These are phyloP conservation scores for Chlamydotis undulata DNA, from an alignment of 2,113 vertebrate genomes.

Conservation along the genomic window DNA sequence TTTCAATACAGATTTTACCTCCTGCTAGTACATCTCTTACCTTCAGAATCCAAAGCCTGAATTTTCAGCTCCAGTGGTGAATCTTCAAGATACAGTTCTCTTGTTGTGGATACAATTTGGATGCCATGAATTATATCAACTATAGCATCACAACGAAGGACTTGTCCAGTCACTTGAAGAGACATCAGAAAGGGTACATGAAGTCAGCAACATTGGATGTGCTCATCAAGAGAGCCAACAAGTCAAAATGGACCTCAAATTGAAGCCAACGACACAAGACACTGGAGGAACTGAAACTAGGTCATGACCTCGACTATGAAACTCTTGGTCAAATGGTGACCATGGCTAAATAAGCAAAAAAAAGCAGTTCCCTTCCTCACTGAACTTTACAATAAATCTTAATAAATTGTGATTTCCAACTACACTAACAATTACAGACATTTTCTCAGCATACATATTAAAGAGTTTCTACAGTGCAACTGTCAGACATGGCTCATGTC, in stretches of 20 bases:
- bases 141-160: constrained; percentile 93
- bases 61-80: constrained; percentile 91
- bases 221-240: neutral
- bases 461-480: neutral
- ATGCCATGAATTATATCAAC: constrained; percentile 91
- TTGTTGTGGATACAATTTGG: constrained; percentile 92
- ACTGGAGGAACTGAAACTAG: neutral
- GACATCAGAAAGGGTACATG: neutral
- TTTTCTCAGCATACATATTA: neutral
- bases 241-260: neutral
- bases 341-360: neutral
- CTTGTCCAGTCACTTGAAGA: constrained; percentile 87
- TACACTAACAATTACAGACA: neutral
- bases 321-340: neutral
- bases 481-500: neutral
- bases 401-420: neutral
- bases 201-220: neutral
- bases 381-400: neutral
- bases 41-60: constrained; percentile 93
- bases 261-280: neutral
- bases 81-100: constrained; percentile 95
- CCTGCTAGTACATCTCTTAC: constrained; percentile 60
- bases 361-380: neutral
- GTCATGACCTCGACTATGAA: neutral
- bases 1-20: neutral